Percentiles rank a stretch among this genome's conserved stretches.
Conservation (phyloP, 2,113 vertebrate genomes). For the Sapayoa aenigma region DNA sequence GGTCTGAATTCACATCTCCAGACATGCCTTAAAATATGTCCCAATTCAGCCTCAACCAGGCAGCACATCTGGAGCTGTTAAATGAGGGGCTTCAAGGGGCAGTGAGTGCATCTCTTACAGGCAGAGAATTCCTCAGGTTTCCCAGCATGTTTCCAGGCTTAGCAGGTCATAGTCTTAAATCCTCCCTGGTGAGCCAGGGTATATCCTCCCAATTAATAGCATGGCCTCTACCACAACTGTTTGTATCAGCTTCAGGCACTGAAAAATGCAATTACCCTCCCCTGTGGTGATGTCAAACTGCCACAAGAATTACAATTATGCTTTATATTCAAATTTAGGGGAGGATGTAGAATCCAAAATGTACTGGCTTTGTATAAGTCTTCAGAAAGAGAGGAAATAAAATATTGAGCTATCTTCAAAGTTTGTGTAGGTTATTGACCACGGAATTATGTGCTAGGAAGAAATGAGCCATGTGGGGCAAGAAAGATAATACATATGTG, state of each 20-base stretch:
- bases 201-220: neutral
- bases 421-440: neutral
- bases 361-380: neutral
- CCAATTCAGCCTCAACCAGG: neutral
- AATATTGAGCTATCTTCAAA: neutral
- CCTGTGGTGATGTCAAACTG: neutral
- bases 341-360: accelerated
- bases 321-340: accelerated
- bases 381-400: neutral
- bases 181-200: neutral
- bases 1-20: neutral
- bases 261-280: neutral
- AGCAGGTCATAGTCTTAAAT: neutral
- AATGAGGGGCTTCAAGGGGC: accelerated
- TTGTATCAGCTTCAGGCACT: neutral
- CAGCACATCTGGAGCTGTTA: neutral
- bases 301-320: neutral
- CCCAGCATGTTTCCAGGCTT: neutral
- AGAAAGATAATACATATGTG: neutral
- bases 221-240: neutral
- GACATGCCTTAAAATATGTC: neutral
- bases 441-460: neutral
- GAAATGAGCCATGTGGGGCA: neutral
- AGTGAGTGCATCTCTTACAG: neutral
- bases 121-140: neutral